Evolutionary conservation across 2,888 invertebrate species (phyloP).

Genomic region (Schizaphis graminum): DNA sequence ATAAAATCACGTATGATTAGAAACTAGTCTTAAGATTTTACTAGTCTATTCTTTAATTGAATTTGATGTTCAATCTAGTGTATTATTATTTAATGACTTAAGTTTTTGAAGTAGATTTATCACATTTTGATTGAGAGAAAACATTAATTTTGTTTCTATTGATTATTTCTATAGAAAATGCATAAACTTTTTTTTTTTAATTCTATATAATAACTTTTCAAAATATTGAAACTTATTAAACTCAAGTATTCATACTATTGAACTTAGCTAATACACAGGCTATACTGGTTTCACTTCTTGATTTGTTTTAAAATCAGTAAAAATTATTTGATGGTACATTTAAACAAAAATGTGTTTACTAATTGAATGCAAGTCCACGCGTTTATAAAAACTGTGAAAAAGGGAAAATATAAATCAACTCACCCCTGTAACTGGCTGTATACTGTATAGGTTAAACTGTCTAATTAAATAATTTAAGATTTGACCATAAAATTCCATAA

Average conservation of each 20-base stretch:
- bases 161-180: not conserved
- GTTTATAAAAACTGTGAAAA: too few relatives aligned
- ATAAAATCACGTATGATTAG: not conserved
- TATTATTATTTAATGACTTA: not conserved
- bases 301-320: not conserved
- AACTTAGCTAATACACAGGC: not conserved
- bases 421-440: too few relatives aligned
- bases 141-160: not conserved
- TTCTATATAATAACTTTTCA: not conserved
- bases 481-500: too few relatives aligned
- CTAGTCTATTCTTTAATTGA: not conserved
- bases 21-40: not conserved
- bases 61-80: not conserved
- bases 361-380: not conserved
- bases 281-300: not conserved
- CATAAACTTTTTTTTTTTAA: not conserved
- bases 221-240: not conserved
- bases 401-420: too few relatives aligned
- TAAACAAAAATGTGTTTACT: not conserved
- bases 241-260: not conserved
- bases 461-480: too few relatives aligned
- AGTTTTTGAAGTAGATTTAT: not conserved
- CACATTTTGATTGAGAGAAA: not conserved
- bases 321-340: not conserved
- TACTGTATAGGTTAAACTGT: too few relatives aligned